Percentiles rank a stretch among this genome's conserved stretches.
Evolutionary conservation across 2,113 vertebrate genomes (phyloP).

Genomic region (Eurypyga helias): DNA sequence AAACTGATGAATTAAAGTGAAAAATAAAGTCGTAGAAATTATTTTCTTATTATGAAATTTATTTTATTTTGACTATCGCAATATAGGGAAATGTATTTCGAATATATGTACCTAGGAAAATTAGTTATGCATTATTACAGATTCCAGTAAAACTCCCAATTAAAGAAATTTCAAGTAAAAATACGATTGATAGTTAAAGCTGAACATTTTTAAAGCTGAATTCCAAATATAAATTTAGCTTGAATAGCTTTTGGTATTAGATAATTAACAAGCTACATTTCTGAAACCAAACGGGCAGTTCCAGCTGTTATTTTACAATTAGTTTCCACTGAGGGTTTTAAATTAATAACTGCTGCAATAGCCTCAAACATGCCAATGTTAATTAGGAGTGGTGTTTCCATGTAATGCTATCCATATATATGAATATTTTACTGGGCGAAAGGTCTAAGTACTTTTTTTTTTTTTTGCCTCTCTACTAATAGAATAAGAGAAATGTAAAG

Average conservation of each 20-base stretch:
- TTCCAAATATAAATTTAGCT: constrained; percentile 31
- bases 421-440: constrained; percentile 6
- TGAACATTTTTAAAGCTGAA: background rate
- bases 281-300: constrained; percentile 44
- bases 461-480: background rate
- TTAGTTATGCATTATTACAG: background rate
- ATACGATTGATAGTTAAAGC: background rate
- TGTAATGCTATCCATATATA: constrained; percentile 47
- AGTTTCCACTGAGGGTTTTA: constrained; percentile 55
- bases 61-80: background rate
- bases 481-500: background rate
- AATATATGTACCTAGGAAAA: background rate
- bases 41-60: background rate
- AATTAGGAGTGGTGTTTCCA: constrained; percentile 41
- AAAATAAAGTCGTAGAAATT: background rate
- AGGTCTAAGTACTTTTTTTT: background rate
- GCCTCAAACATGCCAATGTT: constrained; percentile 40
- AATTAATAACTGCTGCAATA: constrained; percentile 63
- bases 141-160: background rate
- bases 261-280: constrained; percentile 52
- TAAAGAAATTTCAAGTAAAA: background rate
- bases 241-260: constrained; percentile 52
- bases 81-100: background rate
- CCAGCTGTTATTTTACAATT: constrained; percentile 66
- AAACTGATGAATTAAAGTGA: background rate